Conservation (phyloP, 2,113 vertebrate species). For the Bolborhynchus lineola region DNA sequence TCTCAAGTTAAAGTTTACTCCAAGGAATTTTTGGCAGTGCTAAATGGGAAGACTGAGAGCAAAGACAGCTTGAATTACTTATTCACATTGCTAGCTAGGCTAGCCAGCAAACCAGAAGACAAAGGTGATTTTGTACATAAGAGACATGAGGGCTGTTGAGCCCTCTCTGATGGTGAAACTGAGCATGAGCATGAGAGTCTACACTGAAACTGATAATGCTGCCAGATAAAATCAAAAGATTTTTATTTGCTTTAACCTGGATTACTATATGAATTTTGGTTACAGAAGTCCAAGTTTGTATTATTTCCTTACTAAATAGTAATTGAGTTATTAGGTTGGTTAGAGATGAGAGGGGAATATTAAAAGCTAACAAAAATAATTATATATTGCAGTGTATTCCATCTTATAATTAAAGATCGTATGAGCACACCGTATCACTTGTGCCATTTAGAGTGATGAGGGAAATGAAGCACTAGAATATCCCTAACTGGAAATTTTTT, state of each 20-base stretch:
- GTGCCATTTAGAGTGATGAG: not conserved
- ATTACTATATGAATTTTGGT: not conserved
- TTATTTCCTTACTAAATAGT: not conserved
- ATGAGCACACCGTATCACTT: not conserved
- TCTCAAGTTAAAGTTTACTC: not conserved
- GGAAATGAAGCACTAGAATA: not conserved
- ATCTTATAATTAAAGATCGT: not conserved
- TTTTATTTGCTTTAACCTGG: not conserved
- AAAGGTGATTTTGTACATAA: not conserved
- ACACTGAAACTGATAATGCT: not conserved
- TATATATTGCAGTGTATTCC: not conserved
- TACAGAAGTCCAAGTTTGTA: not conserved
- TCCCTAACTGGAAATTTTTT: not conserved
- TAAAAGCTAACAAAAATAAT: not conserved
- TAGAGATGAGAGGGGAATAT: not conserved
- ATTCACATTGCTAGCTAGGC: not conserved
- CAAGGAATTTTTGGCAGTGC: not conserved
- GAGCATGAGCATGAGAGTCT: not conserved
- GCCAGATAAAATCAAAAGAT: not conserved
- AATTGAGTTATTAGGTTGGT: not conserved
- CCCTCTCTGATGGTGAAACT: not conserved
- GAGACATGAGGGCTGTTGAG: not conserved
- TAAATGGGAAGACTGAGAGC: not conserved
- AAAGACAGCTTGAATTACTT: not conserved
- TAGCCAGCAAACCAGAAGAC: not conserved